These are phyloP conservation scores for Aplysia californica DNA, from an alignment of 1,140 invertebrate genomes.

Conservation along the genomic window DNA sequence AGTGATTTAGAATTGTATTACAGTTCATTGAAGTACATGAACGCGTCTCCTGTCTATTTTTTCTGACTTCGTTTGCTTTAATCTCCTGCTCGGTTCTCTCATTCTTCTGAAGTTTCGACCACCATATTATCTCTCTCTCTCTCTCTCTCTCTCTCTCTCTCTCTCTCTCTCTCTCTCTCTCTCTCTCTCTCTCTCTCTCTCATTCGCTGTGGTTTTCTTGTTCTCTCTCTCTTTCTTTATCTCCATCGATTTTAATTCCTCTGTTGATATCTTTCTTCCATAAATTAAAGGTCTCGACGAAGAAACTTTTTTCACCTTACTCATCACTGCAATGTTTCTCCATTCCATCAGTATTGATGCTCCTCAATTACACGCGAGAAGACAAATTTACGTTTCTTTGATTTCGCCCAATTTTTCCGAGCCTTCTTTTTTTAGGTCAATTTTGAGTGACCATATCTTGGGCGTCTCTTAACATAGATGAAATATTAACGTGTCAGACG, in stretches of 20 bases:
- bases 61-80: too few species aligned
- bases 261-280: not conserved
- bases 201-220: too few species aligned
- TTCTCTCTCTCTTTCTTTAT: not conserved
- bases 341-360: not conserved
- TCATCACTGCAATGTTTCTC: not conserved
- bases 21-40: not conserved
- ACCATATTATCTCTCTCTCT: not conserved
- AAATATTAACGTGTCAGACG: too few species aligned
- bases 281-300: not conserved
- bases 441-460: too few species aligned
- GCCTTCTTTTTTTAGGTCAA: not conserved
- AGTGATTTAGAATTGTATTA: too few species aligned
- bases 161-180: not conserved
- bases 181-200: not conserved
- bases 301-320: not conserved
- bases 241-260: not conserved
- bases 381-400: not conserved
- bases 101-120: not conserved
- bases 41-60: too few species aligned
- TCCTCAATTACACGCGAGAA: not conserved
- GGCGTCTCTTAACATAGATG: too few species aligned
- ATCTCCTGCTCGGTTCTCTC: not conserved
- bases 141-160: not conserved
- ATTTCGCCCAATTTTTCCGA: not conserved